phyloP scores from a whole-genome alignment of 2,888 invertebrate species.

The Cephus spinipes region DNA sequence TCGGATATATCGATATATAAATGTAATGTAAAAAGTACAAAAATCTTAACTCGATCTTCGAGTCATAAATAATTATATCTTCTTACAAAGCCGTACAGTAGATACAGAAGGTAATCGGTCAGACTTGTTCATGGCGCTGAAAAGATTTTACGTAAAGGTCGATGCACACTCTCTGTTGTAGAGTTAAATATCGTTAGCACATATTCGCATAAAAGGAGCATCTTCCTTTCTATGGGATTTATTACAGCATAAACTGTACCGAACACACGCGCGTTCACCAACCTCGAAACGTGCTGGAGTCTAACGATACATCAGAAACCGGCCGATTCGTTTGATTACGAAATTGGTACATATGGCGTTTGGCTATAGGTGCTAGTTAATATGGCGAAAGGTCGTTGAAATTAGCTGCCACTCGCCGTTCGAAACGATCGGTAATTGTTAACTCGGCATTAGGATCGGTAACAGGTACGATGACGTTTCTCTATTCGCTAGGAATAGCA shows the following conservation, averaged over 20 bases:
- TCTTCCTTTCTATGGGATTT: constrained; percentile 26
- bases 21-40: not conserved
- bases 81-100: not conserved
- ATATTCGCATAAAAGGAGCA: constrained; percentile 16
- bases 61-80: not conserved
- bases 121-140: not conserved
- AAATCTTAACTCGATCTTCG: not conserved
- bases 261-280: not conserved
- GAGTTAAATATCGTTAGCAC: not conserved
- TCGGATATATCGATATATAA: not conserved
- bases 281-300: not conserved
- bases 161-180: not conserved
- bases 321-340: not conserved
- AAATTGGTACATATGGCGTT: not conserved
- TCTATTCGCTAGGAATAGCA: not conserved
- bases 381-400: constrained; percentile 17
- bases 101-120: not conserved
- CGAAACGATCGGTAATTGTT: not conserved
- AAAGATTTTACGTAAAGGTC: not conserved
- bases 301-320: not conserved
- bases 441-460: not conserved
- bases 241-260: constrained; percentile 9
- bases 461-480: not conserved
- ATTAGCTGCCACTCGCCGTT: constrained; percentile 11
- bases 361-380: not conserved